A percentile compares a stretch with the other conserved stretches of the same genome.
phyloP scores from a whole-genome alignment of 2,888 invertebrate genomes.

The Bruchidius siliquastri region DNA sequence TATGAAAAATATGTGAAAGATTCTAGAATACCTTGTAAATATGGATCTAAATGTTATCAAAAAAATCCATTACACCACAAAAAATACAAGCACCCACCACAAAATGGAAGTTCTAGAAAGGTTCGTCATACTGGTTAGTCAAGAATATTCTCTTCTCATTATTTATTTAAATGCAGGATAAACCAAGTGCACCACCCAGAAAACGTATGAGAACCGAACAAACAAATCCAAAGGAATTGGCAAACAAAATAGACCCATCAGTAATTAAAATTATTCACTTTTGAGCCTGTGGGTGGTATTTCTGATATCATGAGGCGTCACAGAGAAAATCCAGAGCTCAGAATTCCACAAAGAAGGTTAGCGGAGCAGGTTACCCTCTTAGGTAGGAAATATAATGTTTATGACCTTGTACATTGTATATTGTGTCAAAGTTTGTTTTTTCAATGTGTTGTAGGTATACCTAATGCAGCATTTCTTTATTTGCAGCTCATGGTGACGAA shows the following conservation, averaged over 20 bases:
- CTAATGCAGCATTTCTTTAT: too few species aligned
- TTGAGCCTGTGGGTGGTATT: constrained; percentile 67
- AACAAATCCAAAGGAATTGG: not conserved
- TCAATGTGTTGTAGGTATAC: too few species aligned
- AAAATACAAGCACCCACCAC: constrained; percentile 72
- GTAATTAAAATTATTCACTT: constrained; percentile 74
- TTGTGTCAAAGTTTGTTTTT: too few species aligned
- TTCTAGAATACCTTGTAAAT: constrained; percentile 63
- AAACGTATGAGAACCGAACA: constrained; percentile 46
- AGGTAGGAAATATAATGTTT: not conserved
- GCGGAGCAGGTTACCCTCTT: constrained; percentile 61
- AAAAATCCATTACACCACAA: constrained; percentile 69
- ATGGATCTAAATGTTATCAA: constrained; percentile 76
- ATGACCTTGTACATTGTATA: not conserved
- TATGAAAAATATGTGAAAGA: constrained; percentile 33
- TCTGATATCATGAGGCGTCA: constrained; percentile 71
- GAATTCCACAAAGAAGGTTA: constrained; percentile 76
- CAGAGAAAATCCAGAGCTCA: constrained; percentile 65
- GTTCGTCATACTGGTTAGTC: constrained; percentile 60
- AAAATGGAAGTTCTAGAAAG: constrained; percentile 36
- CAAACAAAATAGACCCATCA: constrained; percentile 4
- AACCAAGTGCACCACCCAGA: constrained; percentile 79
- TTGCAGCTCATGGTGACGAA: constrained; percentile 78
- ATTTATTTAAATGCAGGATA: constrained; percentile 80
- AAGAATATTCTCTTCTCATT: constrained; percentile 80